These are phyloP conservation scores for Scomber japonicus DNA, from an alignment of 2,113 vertebrate species.

Conservation along the genomic window DNA sequence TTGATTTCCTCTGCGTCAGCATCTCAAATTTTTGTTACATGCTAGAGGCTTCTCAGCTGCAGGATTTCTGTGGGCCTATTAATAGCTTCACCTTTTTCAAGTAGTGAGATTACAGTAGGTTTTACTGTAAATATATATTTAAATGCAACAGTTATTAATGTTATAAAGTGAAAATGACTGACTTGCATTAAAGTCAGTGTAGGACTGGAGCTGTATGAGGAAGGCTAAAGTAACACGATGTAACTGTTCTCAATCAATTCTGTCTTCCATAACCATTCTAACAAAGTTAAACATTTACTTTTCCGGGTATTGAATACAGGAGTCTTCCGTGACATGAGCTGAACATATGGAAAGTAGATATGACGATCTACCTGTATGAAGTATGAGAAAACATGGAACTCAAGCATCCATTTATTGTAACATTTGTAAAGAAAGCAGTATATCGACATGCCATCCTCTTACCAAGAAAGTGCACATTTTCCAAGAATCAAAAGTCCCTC, in stretches of 20 bases:
- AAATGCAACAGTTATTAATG: not conserved
- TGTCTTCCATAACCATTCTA: not conserved
- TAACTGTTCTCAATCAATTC: not conserved
- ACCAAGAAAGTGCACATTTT: not conserved
- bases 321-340: not conserved
- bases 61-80: not conserved
- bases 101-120: not conserved
- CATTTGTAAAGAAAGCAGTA: not conserved
- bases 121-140: not conserved
- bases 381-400: not conserved
- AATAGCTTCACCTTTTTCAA: not conserved
- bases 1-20: constrained; percentile 58
- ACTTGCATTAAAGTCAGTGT: not conserved
- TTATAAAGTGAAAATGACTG: not conserved
- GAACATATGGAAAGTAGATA: not conserved
- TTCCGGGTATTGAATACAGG: constrained; percentile 15
- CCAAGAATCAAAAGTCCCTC: not conserved
- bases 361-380: not conserved
- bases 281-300: constrained; percentile 37
- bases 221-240: not conserved
- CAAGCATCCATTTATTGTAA: constrained; percentile 7
- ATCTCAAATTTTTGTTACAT: not conserved
- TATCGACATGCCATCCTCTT: not conserved
- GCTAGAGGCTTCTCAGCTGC: not conserved
- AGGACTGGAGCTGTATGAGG: not conserved